Conservation (phyloP, 1,140 invertebrate genomes). For the Lordiphosa collinella region DNA sequence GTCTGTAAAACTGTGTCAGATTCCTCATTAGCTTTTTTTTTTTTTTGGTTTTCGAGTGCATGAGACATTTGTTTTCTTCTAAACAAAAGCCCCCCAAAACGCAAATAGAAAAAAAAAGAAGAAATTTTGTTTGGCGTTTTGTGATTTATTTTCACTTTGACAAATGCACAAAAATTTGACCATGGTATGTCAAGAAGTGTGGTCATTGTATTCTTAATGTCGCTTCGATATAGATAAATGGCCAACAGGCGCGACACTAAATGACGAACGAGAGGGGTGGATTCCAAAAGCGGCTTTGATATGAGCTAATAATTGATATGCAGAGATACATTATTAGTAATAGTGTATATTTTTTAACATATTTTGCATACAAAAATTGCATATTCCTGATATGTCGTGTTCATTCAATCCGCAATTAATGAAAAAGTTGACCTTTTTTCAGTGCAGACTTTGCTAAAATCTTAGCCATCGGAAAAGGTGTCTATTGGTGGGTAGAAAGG, state of each 20-base stretch:
- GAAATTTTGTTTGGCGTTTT: conserved; percentile 48
- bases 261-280: background rate
- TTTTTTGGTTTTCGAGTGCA: conserved; percentile 37
- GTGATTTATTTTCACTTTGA: conserved; percentile 75
- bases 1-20: conserved; percentile 64
- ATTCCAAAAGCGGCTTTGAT: background rate
- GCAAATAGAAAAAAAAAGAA: no score
- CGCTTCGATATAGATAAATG: conserved; percentile 67
- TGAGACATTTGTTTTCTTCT: conserved; percentile 32
- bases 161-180: conserved; percentile 77
- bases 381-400: no score
- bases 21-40: conserved; percentile 59
- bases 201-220: conserved; percentile 74
- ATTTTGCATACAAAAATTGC: no score
- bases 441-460: no score
- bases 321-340: no score
- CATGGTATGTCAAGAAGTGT: conserved; percentile 74
- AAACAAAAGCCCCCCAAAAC: no score
- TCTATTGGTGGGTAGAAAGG: no score
- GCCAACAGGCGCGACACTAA: conserved; percentile 36
- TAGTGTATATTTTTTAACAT: no score
- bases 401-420: no score
- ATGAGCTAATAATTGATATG: conserved; percentile 1
- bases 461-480: no score
- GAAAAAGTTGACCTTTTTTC: no score